phyloP scores from a whole-genome alignment of 2,797 vertebrate genomes.

The Neosilurus hyrtlii region DNA sequence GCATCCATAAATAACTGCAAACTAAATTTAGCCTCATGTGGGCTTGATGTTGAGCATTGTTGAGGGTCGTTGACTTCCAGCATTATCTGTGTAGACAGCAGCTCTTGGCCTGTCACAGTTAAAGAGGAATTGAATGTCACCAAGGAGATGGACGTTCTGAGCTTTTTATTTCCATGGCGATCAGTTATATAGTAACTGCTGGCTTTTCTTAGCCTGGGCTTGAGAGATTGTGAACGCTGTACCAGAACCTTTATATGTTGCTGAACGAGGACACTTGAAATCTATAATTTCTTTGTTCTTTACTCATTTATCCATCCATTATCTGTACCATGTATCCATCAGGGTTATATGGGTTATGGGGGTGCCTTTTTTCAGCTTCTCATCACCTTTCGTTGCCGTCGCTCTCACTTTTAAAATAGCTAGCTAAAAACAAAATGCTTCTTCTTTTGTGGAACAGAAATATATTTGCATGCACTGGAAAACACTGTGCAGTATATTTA shows the following conservation, averaged over 20 bases:
- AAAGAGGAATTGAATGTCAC: neutral
- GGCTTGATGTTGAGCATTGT: slow-evolving; percentile 3
- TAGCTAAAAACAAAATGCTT: neutral
- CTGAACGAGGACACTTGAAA: neutral
- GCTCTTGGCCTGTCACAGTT: slow-evolving; percentile 13
- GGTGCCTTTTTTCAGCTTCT: neutral
- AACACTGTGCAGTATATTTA: neutral
- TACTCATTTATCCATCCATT: neutral
- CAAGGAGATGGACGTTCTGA: neutral
- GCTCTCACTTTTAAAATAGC: neutral
- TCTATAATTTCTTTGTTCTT: neutral
- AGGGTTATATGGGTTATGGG: neutral
- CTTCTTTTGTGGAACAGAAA: neutral
- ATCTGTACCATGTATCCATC: neutral
- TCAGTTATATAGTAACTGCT: neutral
- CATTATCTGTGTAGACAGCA: slow-evolving; percentile 27
- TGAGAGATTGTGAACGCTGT: neutral
- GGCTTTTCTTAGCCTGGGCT: neutral
- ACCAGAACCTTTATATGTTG: neutral
- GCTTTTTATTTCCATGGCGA: neutral
- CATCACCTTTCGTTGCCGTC: neutral
- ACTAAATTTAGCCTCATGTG: slow-evolving; percentile 21
- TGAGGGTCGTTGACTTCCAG: neutral
- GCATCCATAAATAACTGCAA: neutral
- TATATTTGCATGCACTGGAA: neutral